Conservation (phyloP, 2,113 vertebrate species). For the Peromyscus leucopus region DNA sequence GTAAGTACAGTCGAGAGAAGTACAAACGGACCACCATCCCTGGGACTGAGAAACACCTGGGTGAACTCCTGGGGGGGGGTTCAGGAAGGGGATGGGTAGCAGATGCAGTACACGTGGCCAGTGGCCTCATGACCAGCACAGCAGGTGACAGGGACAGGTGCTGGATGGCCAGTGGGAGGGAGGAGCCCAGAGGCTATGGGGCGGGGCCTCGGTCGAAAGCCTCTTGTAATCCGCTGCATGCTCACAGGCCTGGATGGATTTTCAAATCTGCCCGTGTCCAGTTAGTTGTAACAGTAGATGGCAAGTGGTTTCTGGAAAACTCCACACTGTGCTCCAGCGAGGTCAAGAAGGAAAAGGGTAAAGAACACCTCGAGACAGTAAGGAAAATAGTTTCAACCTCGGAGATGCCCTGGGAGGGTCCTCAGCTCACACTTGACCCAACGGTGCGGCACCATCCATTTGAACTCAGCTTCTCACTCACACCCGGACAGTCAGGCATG, state of each 20-base stretch:
- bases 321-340: not conserved
- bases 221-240: not conserved
- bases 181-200: not conserved
- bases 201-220: not conserved
- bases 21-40: not conserved
- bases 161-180: not conserved
- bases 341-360: not conserved
- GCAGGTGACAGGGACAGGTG: not conserved
- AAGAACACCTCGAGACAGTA: not conserved
- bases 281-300: rapidly evolving
- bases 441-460: not conserved
- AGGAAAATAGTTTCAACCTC: not conserved
- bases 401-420: not conserved
- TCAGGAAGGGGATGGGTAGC: not conserved
- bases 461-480: not conserved
- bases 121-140: not conserved
- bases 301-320: not conserved
- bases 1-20: not conserved
- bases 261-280: not conserved
- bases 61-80: not conserved
- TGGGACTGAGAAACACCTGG: not conserved
- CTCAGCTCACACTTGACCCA: not conserved
- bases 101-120: not conserved
- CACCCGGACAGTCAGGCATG: not conserved
- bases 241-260: not conserved